phyloP scores from a whole-genome alignment of 2,888 invertebrate genomes.

The Nomada hirtipes region DNA sequence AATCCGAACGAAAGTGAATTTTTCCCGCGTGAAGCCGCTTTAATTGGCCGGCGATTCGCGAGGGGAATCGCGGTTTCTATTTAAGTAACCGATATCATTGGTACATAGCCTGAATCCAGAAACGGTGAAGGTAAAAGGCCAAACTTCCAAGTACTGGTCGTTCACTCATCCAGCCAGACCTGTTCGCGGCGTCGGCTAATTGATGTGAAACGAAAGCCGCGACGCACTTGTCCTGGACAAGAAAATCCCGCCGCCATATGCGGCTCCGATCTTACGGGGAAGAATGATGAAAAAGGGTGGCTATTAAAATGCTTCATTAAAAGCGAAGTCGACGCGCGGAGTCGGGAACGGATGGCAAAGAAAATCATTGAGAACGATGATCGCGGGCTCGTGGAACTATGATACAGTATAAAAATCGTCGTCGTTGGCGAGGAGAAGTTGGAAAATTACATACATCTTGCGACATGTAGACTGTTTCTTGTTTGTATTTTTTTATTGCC shows the following conservation, averaged over 20 bases:
- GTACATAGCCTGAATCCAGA: neutral
- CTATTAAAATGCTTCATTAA: conserved; percentile 20
- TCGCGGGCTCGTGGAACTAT: neutral
- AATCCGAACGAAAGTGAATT: conserved; percentile 67
- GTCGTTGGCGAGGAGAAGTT: neutral
- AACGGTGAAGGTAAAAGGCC: conserved; percentile 18
- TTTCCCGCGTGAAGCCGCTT: conserved; percentile 40
- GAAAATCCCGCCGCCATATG: conserved; percentile 10
- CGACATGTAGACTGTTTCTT: neutral
- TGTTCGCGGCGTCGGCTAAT: conserved; percentile 38
- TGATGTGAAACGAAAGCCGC: conserved; percentile 45
- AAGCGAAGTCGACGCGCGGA: neutral
- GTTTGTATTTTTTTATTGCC: neutral
- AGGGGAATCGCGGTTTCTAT: neutral
- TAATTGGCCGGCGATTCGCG: conserved; percentile 22
- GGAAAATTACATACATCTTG: neutral
- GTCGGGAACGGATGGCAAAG: neutral
- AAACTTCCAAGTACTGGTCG: conserved; percentile 15
- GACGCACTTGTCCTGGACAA: conserved; percentile 1
- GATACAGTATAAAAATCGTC: neutral
- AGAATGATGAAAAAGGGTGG: neutral
- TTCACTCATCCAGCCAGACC: conserved; percentile 25
- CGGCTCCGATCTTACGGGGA: neutral
- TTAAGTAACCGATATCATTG: conserved; percentile 5
- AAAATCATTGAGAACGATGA: neutral